Base-by-base conservation (phyloP, 2,113 vertebrate genomes). In the Dascyllus trimaculatus region DNA sequence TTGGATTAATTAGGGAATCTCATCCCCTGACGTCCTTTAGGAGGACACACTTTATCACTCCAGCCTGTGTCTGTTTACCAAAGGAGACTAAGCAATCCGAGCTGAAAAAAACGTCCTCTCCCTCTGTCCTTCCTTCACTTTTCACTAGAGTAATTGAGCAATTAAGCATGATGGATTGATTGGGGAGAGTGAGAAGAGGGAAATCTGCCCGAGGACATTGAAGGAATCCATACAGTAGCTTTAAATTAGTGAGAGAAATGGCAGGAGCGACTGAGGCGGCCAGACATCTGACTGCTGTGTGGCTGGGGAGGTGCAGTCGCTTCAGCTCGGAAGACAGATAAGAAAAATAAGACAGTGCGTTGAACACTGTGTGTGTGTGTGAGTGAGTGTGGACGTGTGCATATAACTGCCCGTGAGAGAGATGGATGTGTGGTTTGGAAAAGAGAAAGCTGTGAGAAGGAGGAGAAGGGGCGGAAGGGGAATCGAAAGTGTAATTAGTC, bases 151-250 rank as follows among this genome's bases (percentile, higher is more conserved):
- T 86, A 90, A 93, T 91, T 86, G 86, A 89, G 88, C 92, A 94
- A 95, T 94, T 93, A 93, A 76, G 78, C 40, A 48, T 92, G 93
- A 93, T 90, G 91, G 89, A 94, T 92, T 90, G 82, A 93, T 91
- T 63, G 77, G 54, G 51, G 67, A 78, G 81, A 85, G 75, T 7
- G 71, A 85, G 75, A 86, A 71, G 74, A 78, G 72, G 21, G 62
- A 85, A 83, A 81, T 78, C 71, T 76, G 71, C 85, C 87, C 32
- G 43, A 64, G 86, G 72, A 90, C 75, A 65, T 35, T 51, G 64
- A 81, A 48, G 68, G 75, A 85, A 91, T 91, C 81, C 79, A 81
- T 93, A 92, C 87, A 89, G 90, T 91, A 92, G 92, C 90, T 85
- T 88, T 82, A 74, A 91, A 91, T 89, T 81, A 90, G 83, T 17